Conservation (phyloP, 2,113 vertebrate genomes). For the Poeciliopsis prolifica region DNA sequence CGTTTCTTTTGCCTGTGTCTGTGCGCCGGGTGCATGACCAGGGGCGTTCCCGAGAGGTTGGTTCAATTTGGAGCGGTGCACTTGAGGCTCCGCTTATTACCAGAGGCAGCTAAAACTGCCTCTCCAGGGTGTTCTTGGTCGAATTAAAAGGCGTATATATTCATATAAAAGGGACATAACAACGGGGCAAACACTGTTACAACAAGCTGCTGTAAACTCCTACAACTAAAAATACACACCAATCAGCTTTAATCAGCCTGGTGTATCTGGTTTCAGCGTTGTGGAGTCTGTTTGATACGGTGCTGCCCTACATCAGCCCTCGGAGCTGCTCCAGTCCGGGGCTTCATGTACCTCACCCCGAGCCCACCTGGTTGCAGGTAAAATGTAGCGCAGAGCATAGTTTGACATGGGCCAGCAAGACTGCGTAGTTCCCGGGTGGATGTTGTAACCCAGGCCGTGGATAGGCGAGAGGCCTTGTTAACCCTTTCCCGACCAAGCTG, state of each 20-base stretch:
- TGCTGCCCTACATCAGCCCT: constrained; percentile 7
- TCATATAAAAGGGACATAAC: not conserved
- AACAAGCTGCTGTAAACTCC: not conserved
- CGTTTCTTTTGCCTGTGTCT: constrained; percentile 59
- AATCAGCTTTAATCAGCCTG: constrained; percentile 27
- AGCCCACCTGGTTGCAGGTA: constrained; percentile 9
- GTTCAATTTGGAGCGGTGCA: constrained; percentile 67
- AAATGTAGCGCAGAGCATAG: constrained; percentile 1
- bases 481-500: constrained; percentile 64
- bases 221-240: constrained; percentile 19
- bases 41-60: constrained; percentile 76
- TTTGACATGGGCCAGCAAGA: constrained; percentile 49
- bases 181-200: not conserved
- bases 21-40: constrained; percentile 74
- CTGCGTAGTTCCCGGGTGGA: constrained; percentile 57
- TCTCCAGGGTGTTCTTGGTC: not conserved
- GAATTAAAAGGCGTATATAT: constrained; percentile 1
- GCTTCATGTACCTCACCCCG: constrained; percentile 8
- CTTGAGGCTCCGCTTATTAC: constrained; percentile 63
- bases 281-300: constrained; percentile 34
- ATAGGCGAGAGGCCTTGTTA: constrained; percentile 77
- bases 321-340: not conserved
- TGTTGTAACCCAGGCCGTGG: constrained; percentile 76
- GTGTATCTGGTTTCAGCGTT: constrained; percentile 40
- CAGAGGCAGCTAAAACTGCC: constrained; percentile 41